phyloP scores from a whole-genome alignment of 2,113 vertebrate genomes.

The Ondatra zibethicus region DNA sequence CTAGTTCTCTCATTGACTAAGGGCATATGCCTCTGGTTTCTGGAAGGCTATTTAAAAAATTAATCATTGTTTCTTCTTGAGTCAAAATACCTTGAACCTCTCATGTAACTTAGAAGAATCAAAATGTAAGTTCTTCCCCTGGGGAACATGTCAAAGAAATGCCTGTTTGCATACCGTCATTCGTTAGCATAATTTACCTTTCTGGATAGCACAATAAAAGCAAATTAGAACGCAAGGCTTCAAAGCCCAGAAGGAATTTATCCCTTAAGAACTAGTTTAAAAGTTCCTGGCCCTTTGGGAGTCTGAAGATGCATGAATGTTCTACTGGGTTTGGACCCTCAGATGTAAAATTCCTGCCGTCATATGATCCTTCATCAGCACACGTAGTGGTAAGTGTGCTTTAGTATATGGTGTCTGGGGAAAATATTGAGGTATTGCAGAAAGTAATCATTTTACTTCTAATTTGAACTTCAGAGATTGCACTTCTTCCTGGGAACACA shows the following conservation, averaged over 20 bases:
- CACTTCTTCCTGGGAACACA: conserved; percentile 69
- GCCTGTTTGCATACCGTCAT: neutral
- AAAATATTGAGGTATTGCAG: neutral
- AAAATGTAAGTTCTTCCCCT: conserved; percentile 13
- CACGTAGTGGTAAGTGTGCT: conserved; percentile 30
- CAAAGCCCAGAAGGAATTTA: conserved; percentile 45
- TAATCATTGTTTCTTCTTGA: neutral
- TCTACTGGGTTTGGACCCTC: neutral
- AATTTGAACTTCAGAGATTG: conserved; percentile 59
- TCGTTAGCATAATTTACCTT: neutral
- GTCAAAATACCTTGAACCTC: conserved; percentile 49
- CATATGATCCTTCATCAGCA: conserved; percentile 2
- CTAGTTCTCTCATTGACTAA: conserved; percentile 1
- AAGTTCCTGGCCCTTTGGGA: neutral
- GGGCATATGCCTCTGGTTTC: conserved; percentile 1
- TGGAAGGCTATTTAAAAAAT: conserved; percentile 10
- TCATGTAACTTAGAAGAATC: conserved; percentile 49
- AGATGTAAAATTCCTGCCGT: neutral
- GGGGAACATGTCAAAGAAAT: conserved; percentile 42
- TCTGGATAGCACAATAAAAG: conserved; percentile 26
- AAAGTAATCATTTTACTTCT: neutral
- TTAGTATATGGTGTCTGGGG: neutral
- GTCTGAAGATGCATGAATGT: conserved; percentile 20
- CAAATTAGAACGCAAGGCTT: conserved; percentile 42
- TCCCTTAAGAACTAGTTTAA: conserved; percentile 28